phyloP scores from a whole-genome alignment of 2,113 vertebrate species.

The Tyto alba region DNA sequence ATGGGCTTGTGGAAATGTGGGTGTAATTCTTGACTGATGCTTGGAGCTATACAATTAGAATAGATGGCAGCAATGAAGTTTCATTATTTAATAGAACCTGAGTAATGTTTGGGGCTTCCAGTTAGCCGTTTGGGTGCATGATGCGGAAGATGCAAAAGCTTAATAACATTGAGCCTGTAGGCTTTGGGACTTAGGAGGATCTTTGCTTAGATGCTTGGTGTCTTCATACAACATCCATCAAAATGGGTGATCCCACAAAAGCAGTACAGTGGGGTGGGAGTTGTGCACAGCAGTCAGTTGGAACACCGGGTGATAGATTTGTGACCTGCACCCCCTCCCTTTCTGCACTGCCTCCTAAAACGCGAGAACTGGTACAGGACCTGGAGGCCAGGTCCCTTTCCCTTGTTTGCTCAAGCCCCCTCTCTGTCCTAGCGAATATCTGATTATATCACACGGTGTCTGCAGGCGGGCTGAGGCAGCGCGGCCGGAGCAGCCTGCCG shows the following conservation, averaged over 20 bases:
- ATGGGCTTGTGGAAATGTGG: neutral
- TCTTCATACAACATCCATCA: neutral
- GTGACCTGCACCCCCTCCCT: accelerated
- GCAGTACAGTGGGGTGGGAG: neutral
- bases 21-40: neutral
- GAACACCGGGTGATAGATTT: neutral
- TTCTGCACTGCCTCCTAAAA: neutral
- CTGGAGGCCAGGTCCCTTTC: neutral
- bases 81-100: neutral
- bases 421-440: neutral
- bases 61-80: neutral
- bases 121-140: neutral
- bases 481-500: neutral
- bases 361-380: neutral
- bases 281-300: accelerated
- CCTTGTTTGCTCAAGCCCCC: neutral
- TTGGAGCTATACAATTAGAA: neutral
- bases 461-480: neutral
- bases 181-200: neutral
- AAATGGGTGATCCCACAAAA: neutral
- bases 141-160: neutral
- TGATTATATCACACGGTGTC: accelerated
- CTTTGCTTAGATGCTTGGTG: neutral
- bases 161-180: neutral
- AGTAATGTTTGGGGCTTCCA: neutral